Evolutionary conservation across 2,797 vertebrate species (phyloP).

Genomic region (Carapus acus): DNA sequence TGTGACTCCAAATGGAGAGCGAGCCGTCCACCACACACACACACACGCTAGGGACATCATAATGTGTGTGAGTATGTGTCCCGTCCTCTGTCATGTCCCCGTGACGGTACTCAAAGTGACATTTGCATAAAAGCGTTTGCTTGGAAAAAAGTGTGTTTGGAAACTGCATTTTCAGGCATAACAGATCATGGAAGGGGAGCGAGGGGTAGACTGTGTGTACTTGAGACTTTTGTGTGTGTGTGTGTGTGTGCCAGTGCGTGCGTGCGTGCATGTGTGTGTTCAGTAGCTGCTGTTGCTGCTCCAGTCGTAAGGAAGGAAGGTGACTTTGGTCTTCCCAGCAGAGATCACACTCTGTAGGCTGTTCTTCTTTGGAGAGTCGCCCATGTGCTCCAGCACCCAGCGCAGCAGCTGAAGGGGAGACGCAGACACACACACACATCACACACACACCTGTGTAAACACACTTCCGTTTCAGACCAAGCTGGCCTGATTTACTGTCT

Average conservation of each 20-base stretch:
- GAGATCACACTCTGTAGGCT: conserved; percentile 68
- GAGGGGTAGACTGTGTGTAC: background rate
- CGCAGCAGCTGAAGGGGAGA: conserved; percentile 62
- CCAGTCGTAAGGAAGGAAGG: conserved; percentile 78
- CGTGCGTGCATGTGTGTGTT: conserved; percentile 27
- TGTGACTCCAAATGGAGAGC: too few relatives aligned
- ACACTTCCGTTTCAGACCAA: too few relatives aligned
- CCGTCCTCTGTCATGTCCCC: background rate
- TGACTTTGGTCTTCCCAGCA: conserved; percentile 70
- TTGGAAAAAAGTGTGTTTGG: background rate
- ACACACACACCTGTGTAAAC: too few relatives aligned
- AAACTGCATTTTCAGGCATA: conserved; percentile 7
- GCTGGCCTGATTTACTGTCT: background rate
- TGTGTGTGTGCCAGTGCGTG: background rate
- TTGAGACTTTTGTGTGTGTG: background rate
- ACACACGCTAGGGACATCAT: too few relatives aligned
- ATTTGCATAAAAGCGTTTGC: conserved; percentile 50
- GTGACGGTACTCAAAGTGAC: conserved; percentile 8
- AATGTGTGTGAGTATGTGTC: background rate
- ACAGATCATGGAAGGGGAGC: conserved; percentile 13
- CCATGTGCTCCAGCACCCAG: conserved; percentile 77
- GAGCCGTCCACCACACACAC: too few relatives aligned
- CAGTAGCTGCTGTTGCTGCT: conserved; percentile 70
- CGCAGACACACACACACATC: background rate
- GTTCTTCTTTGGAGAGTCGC: conserved; percentile 72